A percentile compares a stretch with the other conserved stretches of the same genome.
Evolutionary conservation across 53 echinoderm and acorn worm genomes (phyloP).

Genomic region (Apostichopus leukothele): DNA sequence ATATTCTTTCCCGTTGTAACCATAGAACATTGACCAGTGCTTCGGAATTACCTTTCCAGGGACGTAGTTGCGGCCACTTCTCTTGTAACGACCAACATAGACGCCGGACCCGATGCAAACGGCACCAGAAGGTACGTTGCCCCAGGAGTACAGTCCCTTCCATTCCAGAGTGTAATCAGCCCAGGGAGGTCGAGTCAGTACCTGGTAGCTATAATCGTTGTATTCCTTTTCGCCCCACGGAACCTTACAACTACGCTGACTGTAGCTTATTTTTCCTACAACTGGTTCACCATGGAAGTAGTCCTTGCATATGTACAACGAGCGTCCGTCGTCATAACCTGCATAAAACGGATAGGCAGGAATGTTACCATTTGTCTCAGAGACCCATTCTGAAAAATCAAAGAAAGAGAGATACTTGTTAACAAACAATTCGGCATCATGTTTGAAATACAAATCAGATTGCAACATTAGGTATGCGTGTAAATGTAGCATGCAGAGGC

Average conservation of each 20-base stretch:
- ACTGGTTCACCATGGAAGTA: not conserved
- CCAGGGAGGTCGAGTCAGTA: conserved; percentile 1
- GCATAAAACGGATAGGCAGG: not conserved
- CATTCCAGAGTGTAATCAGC: conserved; percentile 5
- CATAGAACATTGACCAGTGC: conserved; percentile 1
- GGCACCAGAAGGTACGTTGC: conserved; percentile 1
- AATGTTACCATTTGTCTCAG: not conserved
- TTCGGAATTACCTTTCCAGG: not conserved
- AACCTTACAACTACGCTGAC: not conserved
- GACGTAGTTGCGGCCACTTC: not conserved
- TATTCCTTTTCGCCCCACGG: conserved; percentile 15
- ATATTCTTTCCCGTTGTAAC: conserved; percentile 7
- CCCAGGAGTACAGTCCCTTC: not conserved
- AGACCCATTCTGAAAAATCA: conserved; percentile 16
- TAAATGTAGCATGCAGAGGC: too few relatives aligned
- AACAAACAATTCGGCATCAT: too few relatives aligned
- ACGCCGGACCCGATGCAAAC: not conserved
- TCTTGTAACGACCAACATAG: conserved; percentile 23
- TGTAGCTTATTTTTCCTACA: not conserved
- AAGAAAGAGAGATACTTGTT: not conserved
- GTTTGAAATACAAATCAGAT: too few relatives aligned
- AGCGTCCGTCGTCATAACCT: not conserved
- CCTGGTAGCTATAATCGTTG: not conserved
- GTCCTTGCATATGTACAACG: conserved; percentile 12
- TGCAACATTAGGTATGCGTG: too few relatives aligned